These are phyloP conservation scores for Cataglyphis livida DNA, from an alignment of 2,888 invertebrate species.

Conservation along the genomic window DNA sequence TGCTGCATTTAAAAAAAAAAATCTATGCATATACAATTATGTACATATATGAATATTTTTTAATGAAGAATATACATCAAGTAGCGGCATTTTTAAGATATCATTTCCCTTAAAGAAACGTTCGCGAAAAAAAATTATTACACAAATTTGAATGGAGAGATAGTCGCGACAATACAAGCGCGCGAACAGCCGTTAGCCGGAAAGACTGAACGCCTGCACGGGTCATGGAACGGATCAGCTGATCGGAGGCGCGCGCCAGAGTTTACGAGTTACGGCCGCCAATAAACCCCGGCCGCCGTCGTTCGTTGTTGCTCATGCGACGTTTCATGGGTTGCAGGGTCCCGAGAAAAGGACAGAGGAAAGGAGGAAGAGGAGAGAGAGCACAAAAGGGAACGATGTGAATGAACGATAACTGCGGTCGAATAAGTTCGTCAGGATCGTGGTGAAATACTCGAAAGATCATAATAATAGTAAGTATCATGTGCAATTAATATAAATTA, in stretches of 20 bases:
- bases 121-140: not conserved
- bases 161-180: conserved; percentile 50
- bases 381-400: conserved; percentile 75
- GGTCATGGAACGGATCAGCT: conserved; percentile 86
- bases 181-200: conserved; percentile 66
- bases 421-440: conserved; percentile 31
- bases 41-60: not conserved
- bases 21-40: not conserved
- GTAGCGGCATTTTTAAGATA: no score
- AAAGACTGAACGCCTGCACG: conserved; percentile 75
- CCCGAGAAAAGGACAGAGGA: conserved; percentile 70
- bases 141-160: conserved; percentile 5
- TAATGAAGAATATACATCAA: not conserved
- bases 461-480: conserved; percentile 9
- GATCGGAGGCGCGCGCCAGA: conserved; percentile 85
- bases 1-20: not conserved
- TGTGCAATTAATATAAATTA: conserved; percentile 29
- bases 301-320: conserved; percentile 83
- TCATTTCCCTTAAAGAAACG: not conserved
- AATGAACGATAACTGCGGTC: conserved; percentile 78
- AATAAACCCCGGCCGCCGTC: conserved; percentile 84
- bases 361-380: conserved; percentile 51
- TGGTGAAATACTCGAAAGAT: not conserved
- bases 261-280: conserved; percentile 86
- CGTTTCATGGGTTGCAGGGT: conserved; percentile 80